Evolutionary conservation across 2,113 vertebrate genomes (phyloP).

Genomic region (Cepphus grylle): DNA sequence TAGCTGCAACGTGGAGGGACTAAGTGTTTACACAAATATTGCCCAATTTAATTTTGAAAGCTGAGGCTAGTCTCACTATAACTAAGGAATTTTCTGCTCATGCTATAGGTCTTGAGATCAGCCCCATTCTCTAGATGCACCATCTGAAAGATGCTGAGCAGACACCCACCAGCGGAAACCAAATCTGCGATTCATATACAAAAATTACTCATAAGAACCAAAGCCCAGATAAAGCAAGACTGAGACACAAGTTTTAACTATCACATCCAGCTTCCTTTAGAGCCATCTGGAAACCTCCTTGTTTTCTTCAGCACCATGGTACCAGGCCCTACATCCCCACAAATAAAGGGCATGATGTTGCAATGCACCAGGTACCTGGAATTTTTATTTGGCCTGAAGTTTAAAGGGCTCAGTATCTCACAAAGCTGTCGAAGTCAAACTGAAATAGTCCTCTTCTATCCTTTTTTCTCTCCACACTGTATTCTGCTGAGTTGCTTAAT

Average conservation of each 20-base stretch:
- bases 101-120: background rate
- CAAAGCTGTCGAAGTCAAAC: background rate
- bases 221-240: background rate
- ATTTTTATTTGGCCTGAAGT: background rate
- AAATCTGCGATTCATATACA: background rate
- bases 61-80: background rate
- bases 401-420: background rate
- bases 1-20: background rate
- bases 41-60: background rate
- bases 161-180: background rate
- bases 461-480: background rate
- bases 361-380: background rate
- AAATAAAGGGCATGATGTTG: background rate
- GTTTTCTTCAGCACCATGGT: background rate
- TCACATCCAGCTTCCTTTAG: background rate
- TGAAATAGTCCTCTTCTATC: background rate
- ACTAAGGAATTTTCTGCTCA: background rate
- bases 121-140: background rate
- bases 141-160: background rate
- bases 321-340: background rate
- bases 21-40: background rate
- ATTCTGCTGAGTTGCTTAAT: background rate
- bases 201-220: background rate
- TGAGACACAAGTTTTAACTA: background rate
- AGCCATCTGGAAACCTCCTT: background rate